Base-by-base conservation (phyloP, 2,888 invertebrate genomes). In the Pseudanteris insignis region DNA sequence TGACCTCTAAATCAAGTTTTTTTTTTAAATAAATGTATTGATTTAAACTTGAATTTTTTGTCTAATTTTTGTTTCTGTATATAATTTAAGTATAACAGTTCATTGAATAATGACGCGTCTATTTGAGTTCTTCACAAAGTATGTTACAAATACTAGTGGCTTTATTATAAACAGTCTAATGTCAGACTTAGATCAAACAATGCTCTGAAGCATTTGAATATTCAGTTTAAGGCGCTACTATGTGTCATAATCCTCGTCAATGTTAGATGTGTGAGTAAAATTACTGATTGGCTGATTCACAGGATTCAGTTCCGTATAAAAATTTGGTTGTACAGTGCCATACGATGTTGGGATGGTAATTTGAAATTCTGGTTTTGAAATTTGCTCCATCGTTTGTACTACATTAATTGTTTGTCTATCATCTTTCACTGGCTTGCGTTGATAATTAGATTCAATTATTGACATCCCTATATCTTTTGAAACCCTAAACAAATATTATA, bases 231-330 rank as follows among this genome's bases (percentile, higher is more conserved):
- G n/a, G 12, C 2, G 13, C 26, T 44, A 70, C 73, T 79, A 80
- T 75, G 78, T 77, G 51, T 80, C 80, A 15, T 80, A 79, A 65
- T 80, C 79, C 65, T 80, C 80, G 14, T 80, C 79, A 34, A 79
- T 72, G 37, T 72, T 76, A 44, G 75, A 73, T 59, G 75, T 74
- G 51, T 73, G 71, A 65, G 70, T 64, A 50, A 75, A 78, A 51
- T 74, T 77, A 30, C 75, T 72, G 37, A 75, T 72, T 26, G 76
- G 66, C 33, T 71, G 72, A 60, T 69, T 71, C 47, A 73, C 38
- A 21, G 77, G 74, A 63, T 79, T 75, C 29, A 80, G 65, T 68
- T 80, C 79, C 2, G 76, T 80, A 65, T 79, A 80, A 71, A 79
- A 80, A 63, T 80, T 80, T 58, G 79, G 79, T 69, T 78, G 78